Conservation (phyloP, 2,113 vertebrate genomes). For the Euleptes europaea region DNA sequence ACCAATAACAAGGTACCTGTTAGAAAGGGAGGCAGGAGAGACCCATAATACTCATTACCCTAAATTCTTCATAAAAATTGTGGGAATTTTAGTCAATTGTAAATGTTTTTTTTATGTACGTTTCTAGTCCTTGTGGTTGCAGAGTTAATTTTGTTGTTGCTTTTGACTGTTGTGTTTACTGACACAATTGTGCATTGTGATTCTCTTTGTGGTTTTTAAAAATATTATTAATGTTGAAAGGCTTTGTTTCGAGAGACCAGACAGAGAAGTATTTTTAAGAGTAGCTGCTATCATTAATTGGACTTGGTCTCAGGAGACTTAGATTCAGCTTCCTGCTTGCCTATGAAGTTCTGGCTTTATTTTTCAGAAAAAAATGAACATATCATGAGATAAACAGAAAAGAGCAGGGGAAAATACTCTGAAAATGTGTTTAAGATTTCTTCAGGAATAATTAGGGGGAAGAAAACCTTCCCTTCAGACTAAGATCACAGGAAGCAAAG, state of each 20-base stretch:
- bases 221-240: too few relatives aligned
- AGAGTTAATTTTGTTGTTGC: not conserved
- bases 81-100: not conserved
- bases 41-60: too few relatives aligned
- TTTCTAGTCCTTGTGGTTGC: not conserved
- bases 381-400: too few relatives aligned
- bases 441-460: too few relatives aligned
- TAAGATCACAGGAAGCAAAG: too few relatives aligned
- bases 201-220: not conserved
- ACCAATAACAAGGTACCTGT: not conserved
- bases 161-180: conserved; percentile 1
- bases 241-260: too few relatives aligned
- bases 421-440: too few relatives aligned
- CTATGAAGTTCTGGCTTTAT: not conserved
- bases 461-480: too few relatives aligned
- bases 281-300: too few relatives aligned
- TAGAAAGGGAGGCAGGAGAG: not conserved
- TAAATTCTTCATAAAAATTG: not conserved
- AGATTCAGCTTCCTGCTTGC: not conserved
- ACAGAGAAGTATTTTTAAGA: too few relatives aligned
- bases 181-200: conserved; percentile 10
- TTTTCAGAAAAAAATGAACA: too few relatives aligned
- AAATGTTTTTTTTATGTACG: not conserved
- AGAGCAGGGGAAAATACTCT: too few relatives aligned
- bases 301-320: not conserved